Conservation (phyloP, 2,113 vertebrate species). For the Xyrauchen texanus region DNA sequence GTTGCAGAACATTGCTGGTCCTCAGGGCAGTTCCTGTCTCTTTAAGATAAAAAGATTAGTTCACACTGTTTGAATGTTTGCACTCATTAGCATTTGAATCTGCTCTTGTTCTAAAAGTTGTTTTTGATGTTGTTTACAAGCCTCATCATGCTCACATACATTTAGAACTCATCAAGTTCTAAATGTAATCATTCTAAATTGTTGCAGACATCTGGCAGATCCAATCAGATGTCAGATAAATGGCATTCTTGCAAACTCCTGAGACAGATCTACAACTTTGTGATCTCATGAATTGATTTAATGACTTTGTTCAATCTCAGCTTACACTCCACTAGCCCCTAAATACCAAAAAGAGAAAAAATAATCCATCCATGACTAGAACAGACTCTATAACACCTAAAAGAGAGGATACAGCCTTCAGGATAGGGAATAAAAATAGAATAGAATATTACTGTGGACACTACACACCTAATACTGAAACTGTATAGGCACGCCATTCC, state of each 20-base stretch:
- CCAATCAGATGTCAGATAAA: neutral
- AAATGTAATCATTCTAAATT: neutral
- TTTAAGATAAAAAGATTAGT: neutral
- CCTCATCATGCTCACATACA: neutral
- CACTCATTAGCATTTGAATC: constrained; percentile 20
- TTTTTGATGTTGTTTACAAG: constrained; percentile 6
- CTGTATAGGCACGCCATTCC: neutral
- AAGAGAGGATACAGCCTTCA: too few relatives aligned
- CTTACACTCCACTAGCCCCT: too few relatives aligned
- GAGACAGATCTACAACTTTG: neutral
- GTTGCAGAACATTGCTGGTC: neutral
- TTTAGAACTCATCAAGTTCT: too few relatives aligned
- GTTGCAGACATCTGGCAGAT: neutral
- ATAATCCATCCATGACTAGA: too few relatives aligned
- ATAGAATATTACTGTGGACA: too few relatives aligned
- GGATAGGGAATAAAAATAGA: too few relatives aligned
- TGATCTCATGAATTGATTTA: neutral
- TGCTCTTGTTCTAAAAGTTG: too few relatives aligned
- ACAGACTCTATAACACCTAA: too few relatives aligned
- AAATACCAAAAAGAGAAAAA: too few relatives aligned
- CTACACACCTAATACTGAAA: too few relatives aligned
- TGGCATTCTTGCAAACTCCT: neutral
- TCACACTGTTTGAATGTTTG: neutral
- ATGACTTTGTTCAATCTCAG: neutral
- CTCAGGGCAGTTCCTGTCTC: neutral